phyloP scores from a whole-genome alignment of 2,888 invertebrate genomes.

The Branchipolynoe longqiensis region DNA sequence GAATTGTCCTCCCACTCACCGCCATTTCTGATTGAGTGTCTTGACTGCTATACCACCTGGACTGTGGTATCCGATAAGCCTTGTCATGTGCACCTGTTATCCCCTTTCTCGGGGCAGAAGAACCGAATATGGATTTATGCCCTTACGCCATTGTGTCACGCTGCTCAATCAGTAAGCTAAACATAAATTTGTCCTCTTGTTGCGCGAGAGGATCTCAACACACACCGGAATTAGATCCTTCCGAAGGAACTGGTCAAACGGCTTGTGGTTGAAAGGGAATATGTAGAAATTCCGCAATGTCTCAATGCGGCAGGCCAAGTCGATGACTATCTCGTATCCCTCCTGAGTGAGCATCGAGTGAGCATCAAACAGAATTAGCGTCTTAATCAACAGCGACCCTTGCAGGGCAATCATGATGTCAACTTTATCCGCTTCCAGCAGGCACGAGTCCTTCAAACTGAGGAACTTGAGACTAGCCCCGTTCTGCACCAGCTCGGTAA shows the following conservation, averaged over 20 bases:
- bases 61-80: too few species aligned
- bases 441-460: slow-evolving; percentile 59
- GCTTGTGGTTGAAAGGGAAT: slow-evolving; percentile 63
- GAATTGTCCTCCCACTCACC: too few species aligned
- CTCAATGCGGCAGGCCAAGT: slow-evolving; percentile 59
- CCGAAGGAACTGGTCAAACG: slow-evolving; percentile 62
- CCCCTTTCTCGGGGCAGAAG: too few species aligned
- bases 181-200: slow-evolving; percentile 52
- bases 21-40: too few species aligned
- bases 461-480: slow-evolving; percentile 39
- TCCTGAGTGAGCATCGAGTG: slow-evolving; percentile 59
- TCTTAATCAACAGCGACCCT: background rate
- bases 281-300: slow-evolving; percentile 60
- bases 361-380: slow-evolving; percentile 58
- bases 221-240: slow-evolving; percentile 21
- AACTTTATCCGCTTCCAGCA: slow-evolving; percentile 59
- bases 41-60: too few species aligned
- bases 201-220: slow-evolving; percentile 3
- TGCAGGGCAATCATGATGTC: slow-evolving; percentile 55
- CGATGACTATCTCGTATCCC: slow-evolving; percentile 59
- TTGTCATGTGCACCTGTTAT: too few species aligned
- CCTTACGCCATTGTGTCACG: too few species aligned
- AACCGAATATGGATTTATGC: too few species aligned
- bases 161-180: slow-evolving; percentile 59
- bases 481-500: slow-evolving; percentile 31